A percentile compares a stretch with the other conserved stretches of the same genome.
These are phyloP conservation scores for Aulostomus chinensis DNA, from an alignment of 2,797 vertebrate genomes.

Conservation along the genomic window DNA sequence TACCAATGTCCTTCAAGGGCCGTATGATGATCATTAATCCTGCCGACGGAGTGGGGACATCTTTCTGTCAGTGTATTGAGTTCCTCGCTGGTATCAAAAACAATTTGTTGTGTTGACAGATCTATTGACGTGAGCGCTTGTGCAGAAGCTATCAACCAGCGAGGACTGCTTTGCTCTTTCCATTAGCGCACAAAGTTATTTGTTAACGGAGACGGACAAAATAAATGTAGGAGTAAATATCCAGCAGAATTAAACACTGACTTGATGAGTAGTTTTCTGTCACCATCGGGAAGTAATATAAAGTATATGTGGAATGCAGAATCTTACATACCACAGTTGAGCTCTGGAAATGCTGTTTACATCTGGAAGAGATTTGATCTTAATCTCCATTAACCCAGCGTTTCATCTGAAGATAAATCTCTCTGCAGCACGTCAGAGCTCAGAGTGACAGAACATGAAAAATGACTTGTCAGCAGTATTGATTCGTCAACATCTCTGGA, in stretches of 20 bases:
- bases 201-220: slow-evolving; percentile 5
- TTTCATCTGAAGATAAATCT: slow-evolving; percentile 20
- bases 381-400: slow-evolving; percentile 8
- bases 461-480: slow-evolving; percentile 80
- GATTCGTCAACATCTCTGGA: slow-evolving; percentile 78
- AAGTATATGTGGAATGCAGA: background rate
- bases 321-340: too few species aligned
- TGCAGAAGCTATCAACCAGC: slow-evolving; percentile 13
- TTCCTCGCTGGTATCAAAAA: slow-evolving; percentile 40
- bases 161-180: slow-evolving; percentile 8
- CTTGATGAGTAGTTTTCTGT: background rate
- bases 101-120: slow-evolving; percentile 33
- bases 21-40: slow-evolving; percentile 61
- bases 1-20: slow-evolving; percentile 67
- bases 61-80: slow-evolving; percentile 18
- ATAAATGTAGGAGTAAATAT: slow-evolving; percentile 6
- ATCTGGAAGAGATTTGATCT: too few species aligned
- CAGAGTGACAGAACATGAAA: slow-evolving; percentile 72
- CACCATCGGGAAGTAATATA: too few species aligned
- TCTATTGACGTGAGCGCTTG: slow-evolving; percentile 26
- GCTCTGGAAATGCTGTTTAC: too few species aligned
- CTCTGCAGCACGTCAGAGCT: slow-evolving; percentile 12
- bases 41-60: slow-evolving; percentile 47
- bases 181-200: slow-evolving; percentile 8
- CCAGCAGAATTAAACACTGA: background rate